A percentile compares a stretch with the other conserved stretches of the same genome.
Conservation (phyloP, 2,888 invertebrate species). For the Phania funesta region DNA sequence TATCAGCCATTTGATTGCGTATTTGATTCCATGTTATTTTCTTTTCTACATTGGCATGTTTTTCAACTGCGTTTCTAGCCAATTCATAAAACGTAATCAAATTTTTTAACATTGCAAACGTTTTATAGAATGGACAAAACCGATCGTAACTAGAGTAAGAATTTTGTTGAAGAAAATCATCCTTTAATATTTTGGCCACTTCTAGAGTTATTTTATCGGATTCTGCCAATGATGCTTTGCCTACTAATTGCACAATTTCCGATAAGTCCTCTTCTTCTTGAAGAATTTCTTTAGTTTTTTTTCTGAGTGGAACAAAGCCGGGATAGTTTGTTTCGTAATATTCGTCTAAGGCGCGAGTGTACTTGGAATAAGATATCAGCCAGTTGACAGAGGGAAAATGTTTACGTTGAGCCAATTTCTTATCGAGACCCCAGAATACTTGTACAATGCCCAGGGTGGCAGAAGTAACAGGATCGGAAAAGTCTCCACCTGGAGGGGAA, state of each 20-base stretch:
- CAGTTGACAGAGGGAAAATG: constrained; percentile 99
- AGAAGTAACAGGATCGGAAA: constrained; percentile 99
- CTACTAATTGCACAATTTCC: constrained; percentile 99
- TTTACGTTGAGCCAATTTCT: constrained; percentile 98
- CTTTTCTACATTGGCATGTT: constrained; percentile 94
- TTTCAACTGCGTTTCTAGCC: constrained; percentile 97
- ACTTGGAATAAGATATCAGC: constrained; percentile 99
- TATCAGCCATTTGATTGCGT: constrained; percentile 95
- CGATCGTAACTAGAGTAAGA: constrained; percentile 96
- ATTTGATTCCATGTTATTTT: constrained; percentile 99
- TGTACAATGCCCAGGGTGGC: constrained; percentile 99
- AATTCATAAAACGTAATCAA: constrained; percentile 99
- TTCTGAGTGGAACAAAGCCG: constrained; percentile 97
- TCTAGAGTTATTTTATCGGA: constrained; percentile 99
- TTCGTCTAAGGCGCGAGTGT: constrained; percentile 97
- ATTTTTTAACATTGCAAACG: constrained; percentile 98
- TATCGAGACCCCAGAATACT: constrained; percentile 99
- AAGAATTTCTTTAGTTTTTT: constrained; percentile 95
- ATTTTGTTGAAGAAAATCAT: constrained; percentile 99
- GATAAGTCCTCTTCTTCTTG: constrained; percentile 99
- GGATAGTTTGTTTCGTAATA: constrained; percentile 98
- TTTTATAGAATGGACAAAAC: constrained; percentile 99
- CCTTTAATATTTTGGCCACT: constrained; percentile 98
- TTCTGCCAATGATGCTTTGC: constrained; percentile 99
- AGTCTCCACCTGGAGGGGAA: constrained; percentile 99